Conservation (phyloP, 2,113 vertebrate genomes). For the Rafetus swinhoei region DNA sequence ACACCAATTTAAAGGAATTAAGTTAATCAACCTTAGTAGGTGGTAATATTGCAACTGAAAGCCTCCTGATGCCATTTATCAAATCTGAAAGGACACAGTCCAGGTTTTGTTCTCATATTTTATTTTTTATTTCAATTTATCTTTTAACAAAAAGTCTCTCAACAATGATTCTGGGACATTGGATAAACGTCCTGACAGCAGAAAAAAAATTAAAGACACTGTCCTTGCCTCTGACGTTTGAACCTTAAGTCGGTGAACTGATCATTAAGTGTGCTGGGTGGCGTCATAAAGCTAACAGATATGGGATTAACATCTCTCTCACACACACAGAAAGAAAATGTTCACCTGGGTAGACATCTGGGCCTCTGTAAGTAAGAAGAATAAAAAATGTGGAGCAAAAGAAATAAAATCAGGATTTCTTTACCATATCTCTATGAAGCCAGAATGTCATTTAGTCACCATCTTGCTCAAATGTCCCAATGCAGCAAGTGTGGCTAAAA, state of each 20-base stretch:
- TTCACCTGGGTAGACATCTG: background rate
- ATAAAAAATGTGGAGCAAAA: background rate
- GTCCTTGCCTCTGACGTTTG: background rate
- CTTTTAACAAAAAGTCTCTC: slow-evolving; percentile 8
- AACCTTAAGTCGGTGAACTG: background rate
- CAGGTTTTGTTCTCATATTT: slow-evolving; percentile 31
- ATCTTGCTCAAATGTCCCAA: background rate
- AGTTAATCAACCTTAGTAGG: slow-evolving; percentile 30
- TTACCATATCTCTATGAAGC: background rate
- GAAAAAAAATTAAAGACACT: background rate
- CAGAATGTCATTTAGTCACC: background rate
- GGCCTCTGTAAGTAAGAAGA: background rate
- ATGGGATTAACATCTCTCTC: background rate
- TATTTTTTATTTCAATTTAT: slow-evolving; percentile 33
- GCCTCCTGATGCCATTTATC: background rate
- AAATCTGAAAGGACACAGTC: slow-evolving; percentile 32
- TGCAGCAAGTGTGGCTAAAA: background rate
- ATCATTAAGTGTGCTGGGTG: background rate
- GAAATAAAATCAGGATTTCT: background rate
- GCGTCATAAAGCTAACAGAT: background rate
- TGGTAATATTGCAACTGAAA: slow-evolving; percentile 25
- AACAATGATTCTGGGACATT: background rate
- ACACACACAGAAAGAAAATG: background rate
- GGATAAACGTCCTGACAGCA: background rate
- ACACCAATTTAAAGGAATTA: slow-evolving; percentile 55